Conservation (phyloP, 2,888 invertebrate genomes). For the Pollenia griseotomentosa region DNA sequence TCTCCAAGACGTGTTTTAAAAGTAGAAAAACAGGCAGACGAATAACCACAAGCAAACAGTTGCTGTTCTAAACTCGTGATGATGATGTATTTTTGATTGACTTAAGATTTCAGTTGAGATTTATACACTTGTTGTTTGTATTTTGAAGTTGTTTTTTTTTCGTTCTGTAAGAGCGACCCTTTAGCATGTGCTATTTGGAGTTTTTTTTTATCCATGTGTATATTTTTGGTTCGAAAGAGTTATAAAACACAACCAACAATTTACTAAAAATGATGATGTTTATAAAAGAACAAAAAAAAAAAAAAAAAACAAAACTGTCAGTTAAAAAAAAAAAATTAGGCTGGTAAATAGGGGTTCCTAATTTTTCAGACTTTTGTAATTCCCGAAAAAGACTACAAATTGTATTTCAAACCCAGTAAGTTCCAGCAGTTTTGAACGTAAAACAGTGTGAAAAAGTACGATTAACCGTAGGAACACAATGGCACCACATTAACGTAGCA, state of each 20-base stretch:
- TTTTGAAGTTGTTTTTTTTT: constrained; percentile 1
- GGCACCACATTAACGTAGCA: too few species aligned
- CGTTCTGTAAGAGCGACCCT: constrained; percentile 24
- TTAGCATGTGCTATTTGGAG: constrained; percentile 64
- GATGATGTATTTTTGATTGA: constrained; percentile 64
- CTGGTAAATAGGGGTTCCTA: neutral
- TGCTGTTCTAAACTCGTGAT: constrained; percentile 20
- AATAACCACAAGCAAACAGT: constrained; percentile 5
- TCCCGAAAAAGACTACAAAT: too few species aligned
- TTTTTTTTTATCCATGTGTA: neutral
- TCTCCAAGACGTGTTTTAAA: constrained; percentile 13
- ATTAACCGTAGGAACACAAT: too few species aligned
- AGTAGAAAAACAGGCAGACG: neutral
- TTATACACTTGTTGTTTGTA: constrained; percentile 47
- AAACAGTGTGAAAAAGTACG: too few species aligned
- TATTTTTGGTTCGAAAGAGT: neutral
- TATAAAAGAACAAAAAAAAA: constrained; percentile 35
- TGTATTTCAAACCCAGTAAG: too few species aligned
- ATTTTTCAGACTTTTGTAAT: too few species aligned
- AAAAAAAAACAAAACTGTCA: constrained; percentile 54
- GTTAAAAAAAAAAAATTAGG: constrained; percentile 47
- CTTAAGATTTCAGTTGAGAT: constrained; percentile 37
- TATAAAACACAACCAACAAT: constrained; percentile 13
- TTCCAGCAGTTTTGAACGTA: too few species aligned
- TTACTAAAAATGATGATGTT: constrained; percentile 60